A percentile compares a stretch with the other conserved stretches of the same genome.
phyloP scores from a whole-genome alignment of 2,113 vertebrate genomes.

The Ictalurus furcatus region DNA sequence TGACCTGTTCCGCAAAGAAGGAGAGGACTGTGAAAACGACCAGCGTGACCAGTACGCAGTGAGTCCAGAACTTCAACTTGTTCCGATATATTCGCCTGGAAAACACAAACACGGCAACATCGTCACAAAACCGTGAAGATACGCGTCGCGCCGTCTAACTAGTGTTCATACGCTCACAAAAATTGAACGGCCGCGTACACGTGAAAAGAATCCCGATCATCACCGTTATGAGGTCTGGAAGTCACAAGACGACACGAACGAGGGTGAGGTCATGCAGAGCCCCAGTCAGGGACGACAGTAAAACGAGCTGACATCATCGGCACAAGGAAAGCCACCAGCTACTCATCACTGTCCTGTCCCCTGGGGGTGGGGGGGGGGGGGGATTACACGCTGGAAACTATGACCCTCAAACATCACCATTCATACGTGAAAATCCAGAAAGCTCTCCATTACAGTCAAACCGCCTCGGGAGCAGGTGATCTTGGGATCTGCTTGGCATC shows the following conservation, averaged over 20 bases:
- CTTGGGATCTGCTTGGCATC: background rate
- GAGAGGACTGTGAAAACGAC: slow-evolving; percentile 94
- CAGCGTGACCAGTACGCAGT: slow-evolving; percentile 90
- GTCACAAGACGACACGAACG: background rate
- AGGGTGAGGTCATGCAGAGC: slow-evolving; percentile 36
- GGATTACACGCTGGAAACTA: slow-evolving; percentile 27
- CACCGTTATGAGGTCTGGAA: background rate
- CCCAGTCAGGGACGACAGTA: slow-evolving; percentile 37
- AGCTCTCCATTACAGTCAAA: slow-evolving; percentile 14
- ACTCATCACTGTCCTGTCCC: slow-evolving; percentile 40
- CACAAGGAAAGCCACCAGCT: slow-evolving; percentile 20
- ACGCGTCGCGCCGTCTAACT: background rate
- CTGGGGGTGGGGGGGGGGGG: slow-evolving; percentile 17
- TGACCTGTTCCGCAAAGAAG: slow-evolving; percentile 97
- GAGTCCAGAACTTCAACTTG: slow-evolving; percentile 98
- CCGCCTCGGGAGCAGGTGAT: background rate
- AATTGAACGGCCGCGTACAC: too few species aligned
- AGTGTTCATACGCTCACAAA: background rate
- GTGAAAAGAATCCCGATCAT: background rate
- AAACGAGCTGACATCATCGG: slow-evolving; percentile 61
- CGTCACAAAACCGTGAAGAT: background rate
- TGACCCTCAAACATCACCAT: background rate
- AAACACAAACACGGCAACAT: background rate
- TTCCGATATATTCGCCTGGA: slow-evolving; percentile 91
- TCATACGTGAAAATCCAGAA: background rate